phyloP scores from a whole-genome alignment of 2,888 invertebrate species.

The Aplocera efformata region DNA sequence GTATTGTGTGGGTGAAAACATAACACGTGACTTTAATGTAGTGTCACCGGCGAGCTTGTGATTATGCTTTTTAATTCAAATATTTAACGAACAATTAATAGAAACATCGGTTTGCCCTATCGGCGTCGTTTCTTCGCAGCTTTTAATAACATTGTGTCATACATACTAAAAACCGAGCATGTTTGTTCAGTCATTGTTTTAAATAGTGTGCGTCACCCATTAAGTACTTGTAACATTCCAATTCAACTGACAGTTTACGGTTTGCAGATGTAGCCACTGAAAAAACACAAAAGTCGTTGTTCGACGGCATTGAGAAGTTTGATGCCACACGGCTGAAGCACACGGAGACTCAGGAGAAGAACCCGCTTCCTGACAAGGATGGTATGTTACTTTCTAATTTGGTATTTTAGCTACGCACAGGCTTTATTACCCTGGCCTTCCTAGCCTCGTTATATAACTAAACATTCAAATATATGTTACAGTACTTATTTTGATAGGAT shows the following conservation, averaged over 20 bases:
- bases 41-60: neutral
- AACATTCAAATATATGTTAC: no score
- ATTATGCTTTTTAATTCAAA: no score
- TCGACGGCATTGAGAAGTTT: conserved; percentile 92
- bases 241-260: conserved; percentile 39
- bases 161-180: conserved; percentile 47
- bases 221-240: no score
- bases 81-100: no score
- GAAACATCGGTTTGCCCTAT: neutral
- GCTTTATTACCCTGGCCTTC: conserved; percentile 1
- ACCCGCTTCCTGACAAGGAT: conserved; percentile 95
- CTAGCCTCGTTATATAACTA: neutral
- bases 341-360: conserved; percentile 95
- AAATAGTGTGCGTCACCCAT: conserved; percentile 25
- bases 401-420: conserved; percentile 15
- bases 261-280: conserved; percentile 92
- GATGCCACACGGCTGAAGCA: conserved; percentile 92
- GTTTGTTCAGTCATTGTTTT: conserved; percentile 33
- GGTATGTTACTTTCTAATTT: conserved; percentile 77
- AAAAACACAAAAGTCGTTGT: conserved; percentile 90
- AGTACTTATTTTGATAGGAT: no score
- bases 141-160: conserved; percentile 11
- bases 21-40: conserved; percentile 29
- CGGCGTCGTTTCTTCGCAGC: neutral
- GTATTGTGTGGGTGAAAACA: conserved; percentile 73